phyloP scores from a whole-genome alignment of 2,888 invertebrate genomes.

The Norana najaformis region DNA sequence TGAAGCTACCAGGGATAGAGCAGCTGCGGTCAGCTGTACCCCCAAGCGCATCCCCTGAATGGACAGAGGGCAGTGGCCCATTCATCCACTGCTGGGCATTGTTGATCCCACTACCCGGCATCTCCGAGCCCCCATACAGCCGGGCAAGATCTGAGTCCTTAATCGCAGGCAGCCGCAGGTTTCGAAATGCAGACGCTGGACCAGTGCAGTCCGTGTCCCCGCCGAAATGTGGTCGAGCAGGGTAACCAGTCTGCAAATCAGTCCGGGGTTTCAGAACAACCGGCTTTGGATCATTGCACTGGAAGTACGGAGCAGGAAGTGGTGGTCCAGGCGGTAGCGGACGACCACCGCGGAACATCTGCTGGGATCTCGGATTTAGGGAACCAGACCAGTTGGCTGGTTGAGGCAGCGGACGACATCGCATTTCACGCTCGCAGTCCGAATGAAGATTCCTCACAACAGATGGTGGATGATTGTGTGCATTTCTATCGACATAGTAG shows the following conservation, averaged over 20 bases:
- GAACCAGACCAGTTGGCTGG: constrained; percentile 16
- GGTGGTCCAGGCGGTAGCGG: background rate
- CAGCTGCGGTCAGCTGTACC: background rate
- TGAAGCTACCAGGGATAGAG: background rate
- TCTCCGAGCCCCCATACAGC: background rate
- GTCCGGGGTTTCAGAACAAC: constrained; percentile 4
- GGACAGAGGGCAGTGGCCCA: background rate
- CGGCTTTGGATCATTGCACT: background rate
- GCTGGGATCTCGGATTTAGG: background rate
- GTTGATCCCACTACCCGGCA: background rate
- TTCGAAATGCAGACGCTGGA: constrained; percentile 15
- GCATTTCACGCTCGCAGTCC: constrained; percentile 16
- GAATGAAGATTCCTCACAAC: background rate
- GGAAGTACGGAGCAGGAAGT: background rate
- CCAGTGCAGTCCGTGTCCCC: background rate
- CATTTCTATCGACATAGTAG: constrained; percentile 2
- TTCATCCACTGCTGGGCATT: background rate
- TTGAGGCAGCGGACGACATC: background rate
- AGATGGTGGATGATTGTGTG: background rate
- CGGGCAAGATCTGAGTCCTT: background rate
- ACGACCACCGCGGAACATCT: constrained; percentile 19
- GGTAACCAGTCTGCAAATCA: background rate
- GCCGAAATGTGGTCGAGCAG: background rate
- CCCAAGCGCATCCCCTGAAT: background rate
- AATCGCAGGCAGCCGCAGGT: background rate